These are phyloP conservation scores for Patiria pectinifera DNA, from an alignment of 53 echinoderm and acorn worm genomes.

Conservation along the genomic window DNA sequence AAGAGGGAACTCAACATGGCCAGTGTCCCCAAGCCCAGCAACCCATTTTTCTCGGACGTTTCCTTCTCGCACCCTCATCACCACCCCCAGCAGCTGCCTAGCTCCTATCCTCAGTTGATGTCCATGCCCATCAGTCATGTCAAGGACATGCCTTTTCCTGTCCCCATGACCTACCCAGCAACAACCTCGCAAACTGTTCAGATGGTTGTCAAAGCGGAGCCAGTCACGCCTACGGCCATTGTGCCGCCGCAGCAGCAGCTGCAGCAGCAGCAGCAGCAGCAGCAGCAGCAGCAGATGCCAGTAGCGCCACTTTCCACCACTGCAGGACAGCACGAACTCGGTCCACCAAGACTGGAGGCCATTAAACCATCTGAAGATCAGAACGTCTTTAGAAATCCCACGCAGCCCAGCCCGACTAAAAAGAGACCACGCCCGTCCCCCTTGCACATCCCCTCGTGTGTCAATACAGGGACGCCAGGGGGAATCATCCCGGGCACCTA, in stretches of 20 bases:
- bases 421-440: constrained; percentile 88
- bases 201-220: constrained; percentile 65
- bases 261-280: background rate
- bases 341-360: constrained; percentile 87
- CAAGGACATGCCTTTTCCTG: constrained; percentile 50
- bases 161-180: constrained; percentile 46
- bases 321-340: constrained; percentile 47
- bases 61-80: constrained; percentile 29
- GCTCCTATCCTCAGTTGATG: constrained; percentile 23
- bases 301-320: background rate
- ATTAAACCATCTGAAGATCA: constrained; percentile 55
- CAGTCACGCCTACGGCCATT: constrained; percentile 17
- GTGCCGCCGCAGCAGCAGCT: background rate
- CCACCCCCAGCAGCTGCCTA: background rate
- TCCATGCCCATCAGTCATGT: constrained; percentile 14
- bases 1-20: constrained; percentile 64
- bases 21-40: constrained; percentile 58
- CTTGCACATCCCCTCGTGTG: constrained; percentile 93
- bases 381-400: constrained; percentile 80
- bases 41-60: constrained; percentile 40
- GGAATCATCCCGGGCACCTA: constrained; percentile 83
- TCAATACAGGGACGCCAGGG: constrained; percentile 86
- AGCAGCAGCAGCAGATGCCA: background rate
- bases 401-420: constrained; percentile 82
- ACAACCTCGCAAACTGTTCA: constrained; percentile 40